These are phyloP conservation scores for Psittacula cyanocephala DNA, from an alignment of 2,113 vertebrate species.

Conservation along the genomic window DNA sequence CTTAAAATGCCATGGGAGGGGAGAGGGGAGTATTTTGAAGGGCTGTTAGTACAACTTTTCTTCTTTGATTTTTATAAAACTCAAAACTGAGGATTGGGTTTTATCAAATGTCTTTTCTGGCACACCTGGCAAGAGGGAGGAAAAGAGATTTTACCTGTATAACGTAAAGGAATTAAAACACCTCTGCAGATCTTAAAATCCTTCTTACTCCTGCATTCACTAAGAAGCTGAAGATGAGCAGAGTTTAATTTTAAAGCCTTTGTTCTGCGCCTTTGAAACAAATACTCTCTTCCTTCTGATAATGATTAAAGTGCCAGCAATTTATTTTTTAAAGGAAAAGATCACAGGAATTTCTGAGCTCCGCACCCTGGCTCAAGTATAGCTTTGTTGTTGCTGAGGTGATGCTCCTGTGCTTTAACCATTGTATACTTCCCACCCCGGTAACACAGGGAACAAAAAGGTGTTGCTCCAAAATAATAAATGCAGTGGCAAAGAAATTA, in stretches of 20 bases:
- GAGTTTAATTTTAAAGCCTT: slow-evolving; percentile 52
- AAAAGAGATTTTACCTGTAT: background rate
- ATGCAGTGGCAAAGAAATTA: slow-evolving; percentile 41
- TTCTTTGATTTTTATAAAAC: background rate
- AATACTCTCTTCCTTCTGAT: background rate
- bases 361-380: background rate
- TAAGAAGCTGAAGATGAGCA: background rate
- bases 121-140: background rate
- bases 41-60: background rate
- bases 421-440: background rate
- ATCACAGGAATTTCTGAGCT: slow-evolving; percentile 31
- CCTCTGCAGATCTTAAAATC: slow-evolving; percentile 34
- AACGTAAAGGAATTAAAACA: slow-evolving; percentile 20
- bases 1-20: background rate
- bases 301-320: slow-evolving; percentile 46
- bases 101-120: slow-evolving; percentile 11
- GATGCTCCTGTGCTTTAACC: background rate
- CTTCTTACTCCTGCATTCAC: background rate
- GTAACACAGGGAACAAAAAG: background rate
- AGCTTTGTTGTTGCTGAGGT: slow-evolving; percentile 23
- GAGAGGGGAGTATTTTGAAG: background rate
- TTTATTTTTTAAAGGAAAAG: slow-evolving; percentile 49
- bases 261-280: slow-evolving; percentile 30
- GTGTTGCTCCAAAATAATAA: background rate
- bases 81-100: background rate